Base-by-base conservation (phyloP, 2,888 invertebrate species). In the Diabrotica balteata region DNA sequence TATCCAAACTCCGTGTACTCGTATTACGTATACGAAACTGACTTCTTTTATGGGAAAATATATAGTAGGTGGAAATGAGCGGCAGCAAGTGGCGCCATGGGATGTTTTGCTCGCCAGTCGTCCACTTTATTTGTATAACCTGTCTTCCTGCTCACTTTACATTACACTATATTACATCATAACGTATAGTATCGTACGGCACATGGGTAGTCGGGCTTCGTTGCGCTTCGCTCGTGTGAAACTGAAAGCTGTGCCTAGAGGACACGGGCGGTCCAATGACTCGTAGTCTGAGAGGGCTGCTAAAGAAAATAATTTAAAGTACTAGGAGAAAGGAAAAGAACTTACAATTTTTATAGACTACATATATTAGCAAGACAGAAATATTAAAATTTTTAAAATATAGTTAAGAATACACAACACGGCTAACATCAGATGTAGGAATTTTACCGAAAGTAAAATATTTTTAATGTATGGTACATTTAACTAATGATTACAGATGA, bases 71-170 rank as follows among this genome's bases (percentile, higher is more conserved):
- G 72, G 66, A 70, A 72, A 72, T 70, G 70, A 72, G 66, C 55
- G 65, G 65, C 64, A 71, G 68, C 73, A 73, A 73, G 73, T 73
- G 71, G 71, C 67, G 71, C 68, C 73, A 67, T 47, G 71, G 73
- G 71, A 73, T 69, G 71, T 67, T 47, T 51, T 60, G 57, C 58
- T 68, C 64, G 71, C 63, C 71, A 63, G 65, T 57, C 66, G 68
- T 66, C 65, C 70, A 68, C 72, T 72, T 73, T 73, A 73, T 70
- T 70, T 73, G 64, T 68, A 71, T 70, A 71, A 73, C 71, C 70
- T 71, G 71, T 70, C 71, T 73, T 68, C 59, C 61, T 63, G 60
- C 73, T 68, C 71, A 66, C 68, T 71, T 73, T 71, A 73, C 64
- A 71, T 71, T 71, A 64, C 58, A 61, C 52, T 22, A 47, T 32